A percentile compares a stretch with the other conserved stretches of the same genome.
Conservation (phyloP, 2,113 vertebrate species). For the Lipotes vexillifer region DNA sequence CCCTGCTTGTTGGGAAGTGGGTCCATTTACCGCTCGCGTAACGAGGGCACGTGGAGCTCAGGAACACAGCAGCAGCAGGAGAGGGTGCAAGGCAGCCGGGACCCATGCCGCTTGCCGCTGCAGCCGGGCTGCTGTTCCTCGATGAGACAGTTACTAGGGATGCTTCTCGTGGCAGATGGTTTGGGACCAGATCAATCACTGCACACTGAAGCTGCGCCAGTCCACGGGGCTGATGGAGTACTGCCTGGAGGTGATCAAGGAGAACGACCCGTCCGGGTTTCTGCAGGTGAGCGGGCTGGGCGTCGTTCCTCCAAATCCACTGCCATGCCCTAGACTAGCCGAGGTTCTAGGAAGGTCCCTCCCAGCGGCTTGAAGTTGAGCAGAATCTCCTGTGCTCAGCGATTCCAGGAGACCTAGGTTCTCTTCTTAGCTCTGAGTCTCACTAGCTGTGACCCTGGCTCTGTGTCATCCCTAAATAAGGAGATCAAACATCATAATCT, state of each 20-base stretch:
- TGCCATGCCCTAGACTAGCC: fast-evolving
- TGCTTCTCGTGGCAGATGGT: constrained; percentile 85
- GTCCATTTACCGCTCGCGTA: background rate
- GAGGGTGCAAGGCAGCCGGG: fast-evolving
- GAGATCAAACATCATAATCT: background rate
- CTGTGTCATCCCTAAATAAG: background rate
- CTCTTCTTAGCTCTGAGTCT: background rate
- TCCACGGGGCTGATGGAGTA: constrained; percentile 98
- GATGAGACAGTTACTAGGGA: background rate
- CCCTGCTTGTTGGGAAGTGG: background rate
- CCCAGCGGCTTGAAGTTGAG: background rate
- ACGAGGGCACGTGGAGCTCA: too few relatives aligned
- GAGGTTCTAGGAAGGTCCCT: background rate
- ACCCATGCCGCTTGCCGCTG: fast-evolving
- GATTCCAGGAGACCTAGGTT: background rate
- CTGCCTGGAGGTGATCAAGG: constrained; percentile 96
- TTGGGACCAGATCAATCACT: constrained; percentile 99
- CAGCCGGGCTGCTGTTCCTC: background rate
- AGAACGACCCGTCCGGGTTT: constrained; percentile 97
- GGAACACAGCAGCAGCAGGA: background rate
- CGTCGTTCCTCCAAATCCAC: background rate
- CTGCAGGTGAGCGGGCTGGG: constrained; percentile 88
- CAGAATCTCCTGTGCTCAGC: background rate
- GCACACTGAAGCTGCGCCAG: constrained; percentile 97
- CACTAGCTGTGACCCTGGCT: background rate